phyloP scores from a whole-genome alignment of 53 echinoderm and acorn worm genomes.

The Henricia sp. region DNA sequence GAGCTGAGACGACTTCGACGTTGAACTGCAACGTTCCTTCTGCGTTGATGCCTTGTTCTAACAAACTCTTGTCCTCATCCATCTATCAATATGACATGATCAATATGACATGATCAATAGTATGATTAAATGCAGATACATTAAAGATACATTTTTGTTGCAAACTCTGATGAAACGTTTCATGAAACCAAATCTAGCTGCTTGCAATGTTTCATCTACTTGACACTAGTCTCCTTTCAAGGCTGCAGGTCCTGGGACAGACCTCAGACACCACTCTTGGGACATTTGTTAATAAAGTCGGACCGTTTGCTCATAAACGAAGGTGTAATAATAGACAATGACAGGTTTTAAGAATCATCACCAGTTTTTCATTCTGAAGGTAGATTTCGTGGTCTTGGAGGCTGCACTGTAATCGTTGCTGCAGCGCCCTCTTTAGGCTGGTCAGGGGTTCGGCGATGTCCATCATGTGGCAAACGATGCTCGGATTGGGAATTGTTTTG shows the following conservation, averaged over 20 bases:
- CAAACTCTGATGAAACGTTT: no score
- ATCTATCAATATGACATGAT: slow-evolving; percentile 47
- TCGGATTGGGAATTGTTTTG: slow-evolving; percentile 15
- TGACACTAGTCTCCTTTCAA: no score
- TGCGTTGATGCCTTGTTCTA: slow-evolving; percentile 90
- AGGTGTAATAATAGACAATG: no score
- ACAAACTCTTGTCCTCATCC: slow-evolving; percentile 76
- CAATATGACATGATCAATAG: background rate
- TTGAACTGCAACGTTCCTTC: slow-evolving; percentile 93
- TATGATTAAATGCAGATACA: background rate
- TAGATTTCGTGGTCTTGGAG: slow-evolving; percentile 88
- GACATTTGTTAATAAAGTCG: no score
- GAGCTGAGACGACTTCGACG: slow-evolving; percentile 84
- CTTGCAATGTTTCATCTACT: no score
- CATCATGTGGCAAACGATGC: slow-evolving; percentile 94
- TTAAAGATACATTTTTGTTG: no score
- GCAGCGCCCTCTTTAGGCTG: slow-evolving; percentile 78
- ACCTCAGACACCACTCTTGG: no score
- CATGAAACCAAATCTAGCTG: no score
- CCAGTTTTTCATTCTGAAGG: slow-evolving; percentile 80
- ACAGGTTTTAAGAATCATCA: slow-evolving; percentile 51
- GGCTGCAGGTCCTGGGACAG: no score
- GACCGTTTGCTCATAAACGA: no score
- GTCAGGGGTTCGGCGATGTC: slow-evolving; percentile 88
- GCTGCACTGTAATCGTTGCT: slow-evolving; percentile 83